Conservation (phyloP, 2,797 vertebrate genomes). For the Clarias laeviceps region DNA sequence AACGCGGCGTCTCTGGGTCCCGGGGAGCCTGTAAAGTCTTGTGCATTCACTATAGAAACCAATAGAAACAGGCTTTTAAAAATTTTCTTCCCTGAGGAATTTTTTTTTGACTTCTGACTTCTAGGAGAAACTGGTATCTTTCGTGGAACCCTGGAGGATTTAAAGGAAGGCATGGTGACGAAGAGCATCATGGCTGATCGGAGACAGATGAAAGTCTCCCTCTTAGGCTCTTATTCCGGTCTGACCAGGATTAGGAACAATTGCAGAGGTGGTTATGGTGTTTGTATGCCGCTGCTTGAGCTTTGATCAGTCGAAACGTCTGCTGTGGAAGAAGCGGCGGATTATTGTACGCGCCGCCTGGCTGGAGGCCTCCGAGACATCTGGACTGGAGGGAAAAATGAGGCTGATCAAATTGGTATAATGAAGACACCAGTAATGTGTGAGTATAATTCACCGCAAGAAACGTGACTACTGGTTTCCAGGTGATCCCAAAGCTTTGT, state of each 20-base stretch:
- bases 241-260: not conserved
- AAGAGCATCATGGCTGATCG: not conserved
- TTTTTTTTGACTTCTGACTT: not conserved
- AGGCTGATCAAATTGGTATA: constrained; percentile 33
- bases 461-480: not conserved
- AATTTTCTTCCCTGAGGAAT: no score
- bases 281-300: constrained; percentile 4
- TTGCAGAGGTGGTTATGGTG: constrained; percentile 36
- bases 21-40: not conserved
- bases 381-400: constrained; percentile 12
- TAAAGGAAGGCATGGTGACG: not conserved
- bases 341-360: not conserved
- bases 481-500: not conserved
- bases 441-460: constrained; percentile 7
- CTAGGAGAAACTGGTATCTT: not conserved
- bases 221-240: not conserved
- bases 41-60: not conserved
- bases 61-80: not conserved
- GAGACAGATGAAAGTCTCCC: not conserved
- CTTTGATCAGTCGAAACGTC: constrained; percentile 39
- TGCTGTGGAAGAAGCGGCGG: not conserved
- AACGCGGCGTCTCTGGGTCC: not conserved
- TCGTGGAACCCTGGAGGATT: not conserved
- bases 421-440: constrained; percentile 24
- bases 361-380: constrained; percentile 18